A percentile compares a stretch with the other conserved stretches of the same genome.
Conservation (phyloP, 2,888 invertebrate species). For the Eudasyphora cyanicolor region DNA sequence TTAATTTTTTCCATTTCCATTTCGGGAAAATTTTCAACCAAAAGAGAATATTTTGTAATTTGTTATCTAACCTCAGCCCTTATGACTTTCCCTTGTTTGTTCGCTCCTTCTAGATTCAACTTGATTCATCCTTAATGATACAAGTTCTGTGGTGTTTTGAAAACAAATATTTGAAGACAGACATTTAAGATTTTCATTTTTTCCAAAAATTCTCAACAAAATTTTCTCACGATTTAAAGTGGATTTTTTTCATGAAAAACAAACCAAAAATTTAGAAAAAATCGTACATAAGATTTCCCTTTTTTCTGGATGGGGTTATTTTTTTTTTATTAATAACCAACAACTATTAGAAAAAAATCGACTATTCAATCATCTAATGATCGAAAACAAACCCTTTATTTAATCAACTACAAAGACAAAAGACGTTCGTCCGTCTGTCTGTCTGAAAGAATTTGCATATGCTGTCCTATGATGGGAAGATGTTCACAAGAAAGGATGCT, state of each 20-base stretch:
- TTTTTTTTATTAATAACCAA: background rate
- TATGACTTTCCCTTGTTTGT: too few species aligned
- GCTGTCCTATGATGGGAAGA: background rate
- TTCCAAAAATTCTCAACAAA: too few species aligned
- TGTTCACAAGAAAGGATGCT: background rate
- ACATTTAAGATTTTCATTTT: too few species aligned
- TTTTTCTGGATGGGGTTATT: background rate
- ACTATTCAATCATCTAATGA: slow-evolving; percentile 17
- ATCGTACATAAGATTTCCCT: too few species aligned
- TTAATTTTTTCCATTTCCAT: too few species aligned
- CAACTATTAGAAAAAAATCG: slow-evolving; percentile 1
- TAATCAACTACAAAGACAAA: background rate
- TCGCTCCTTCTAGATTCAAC: too few species aligned
- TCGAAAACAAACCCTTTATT: slow-evolving; percentile 28
- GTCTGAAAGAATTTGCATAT: background rate
- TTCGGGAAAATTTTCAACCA: too few species aligned
- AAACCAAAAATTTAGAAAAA: background rate
- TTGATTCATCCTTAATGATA: too few species aligned
- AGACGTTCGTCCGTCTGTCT: background rate
- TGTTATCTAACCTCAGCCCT: too few species aligned
- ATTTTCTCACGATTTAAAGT: background rate
- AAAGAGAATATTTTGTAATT: too few species aligned
- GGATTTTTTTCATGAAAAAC: background rate
- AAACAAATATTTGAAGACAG: too few species aligned
- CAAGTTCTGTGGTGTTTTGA: too few species aligned